Evolutionary conservation across 2,113 vertebrate genomes (phyloP).

Genomic region (Pseudonaja textilis): DNA sequence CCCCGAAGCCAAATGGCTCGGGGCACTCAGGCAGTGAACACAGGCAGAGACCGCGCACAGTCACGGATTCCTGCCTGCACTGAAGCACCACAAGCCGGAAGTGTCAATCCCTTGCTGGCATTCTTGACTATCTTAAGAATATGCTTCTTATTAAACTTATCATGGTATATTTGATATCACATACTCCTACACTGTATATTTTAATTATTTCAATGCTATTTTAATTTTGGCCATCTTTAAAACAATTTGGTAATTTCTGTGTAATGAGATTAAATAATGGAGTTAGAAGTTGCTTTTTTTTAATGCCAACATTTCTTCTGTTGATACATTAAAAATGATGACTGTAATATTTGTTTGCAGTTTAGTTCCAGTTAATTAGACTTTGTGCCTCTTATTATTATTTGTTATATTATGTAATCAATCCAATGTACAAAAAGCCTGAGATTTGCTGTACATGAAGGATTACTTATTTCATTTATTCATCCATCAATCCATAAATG

Average conservation of each 20-base stretch:
- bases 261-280: neutral
- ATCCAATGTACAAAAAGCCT: neutral
- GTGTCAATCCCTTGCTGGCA: too few species aligned
- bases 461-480: neutral
- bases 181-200: neutral
- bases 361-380: neutral
- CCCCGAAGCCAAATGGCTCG: too few species aligned
- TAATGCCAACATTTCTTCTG: neutral
- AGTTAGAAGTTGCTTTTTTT: neutral
- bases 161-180: neutral
- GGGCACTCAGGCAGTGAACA: too few species aligned
- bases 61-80: too few species aligned
- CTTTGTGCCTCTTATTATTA: neutral
- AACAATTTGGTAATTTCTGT: neutral
- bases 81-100: too few species aligned
- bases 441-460: neutral
- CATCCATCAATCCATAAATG: neutral
- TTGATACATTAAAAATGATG: neutral
- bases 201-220: neutral
- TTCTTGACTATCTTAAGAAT: too few species aligned
- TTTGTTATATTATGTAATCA: neutral
- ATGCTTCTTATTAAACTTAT: neutral
- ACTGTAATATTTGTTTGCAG: neutral
- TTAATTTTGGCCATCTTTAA: neutral
- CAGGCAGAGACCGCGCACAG: too few species aligned